A percentile compares a stretch with the other conserved stretches of the same genome.
Evolutionary conservation across 2,888 invertebrate species (phyloP).

Genomic region (Diaprepes abbreviatus): DNA sequence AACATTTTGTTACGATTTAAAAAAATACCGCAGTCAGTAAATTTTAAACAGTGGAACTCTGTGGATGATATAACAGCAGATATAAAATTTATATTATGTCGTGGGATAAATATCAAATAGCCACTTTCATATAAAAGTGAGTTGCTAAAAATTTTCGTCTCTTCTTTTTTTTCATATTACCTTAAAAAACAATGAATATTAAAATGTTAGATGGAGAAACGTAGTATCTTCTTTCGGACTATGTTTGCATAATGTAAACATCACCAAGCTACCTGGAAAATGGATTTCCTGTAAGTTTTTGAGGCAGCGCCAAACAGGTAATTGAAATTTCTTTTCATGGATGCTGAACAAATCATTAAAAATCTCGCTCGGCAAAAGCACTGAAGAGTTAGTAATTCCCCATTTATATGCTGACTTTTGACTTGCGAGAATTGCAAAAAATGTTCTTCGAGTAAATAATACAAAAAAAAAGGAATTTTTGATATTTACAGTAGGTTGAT

Average conservation of each 20-base stretch:
- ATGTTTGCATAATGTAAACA: slow-evolving; percentile 2
- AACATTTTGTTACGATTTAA: too few species aligned
- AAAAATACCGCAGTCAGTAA: too few species aligned
- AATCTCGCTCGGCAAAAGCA: not conserved
- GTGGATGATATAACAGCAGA: too few species aligned
- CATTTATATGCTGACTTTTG: slow-evolving; percentile 4
- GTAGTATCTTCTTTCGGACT: not conserved
- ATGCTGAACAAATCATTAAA: slow-evolving; percentile 1
- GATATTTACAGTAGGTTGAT: not conserved
- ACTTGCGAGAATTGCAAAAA: not conserved
- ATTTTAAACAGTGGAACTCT: too few species aligned
- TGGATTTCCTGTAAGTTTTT: not conserved
- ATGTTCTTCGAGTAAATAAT: too few species aligned
- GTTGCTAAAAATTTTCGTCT: too few species aligned
- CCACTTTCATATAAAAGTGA: too few species aligned
- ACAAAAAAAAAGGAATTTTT: not conserved
- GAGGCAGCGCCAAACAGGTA: not conserved
- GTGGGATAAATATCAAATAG: too few species aligned
- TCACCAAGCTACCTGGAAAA: not conserved
- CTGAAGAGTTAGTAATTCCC: not conserved
- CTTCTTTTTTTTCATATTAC: not conserved
- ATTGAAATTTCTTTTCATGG: slow-evolving; percentile 10
- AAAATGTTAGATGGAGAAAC: not conserved
- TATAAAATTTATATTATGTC: too few species aligned
- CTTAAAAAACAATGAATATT: not conserved